These are phyloP conservation scores for Sinosuthora webbiana DNA, from an alignment of 2,113 vertebrate genomes.

Conservation along the genomic window DNA sequence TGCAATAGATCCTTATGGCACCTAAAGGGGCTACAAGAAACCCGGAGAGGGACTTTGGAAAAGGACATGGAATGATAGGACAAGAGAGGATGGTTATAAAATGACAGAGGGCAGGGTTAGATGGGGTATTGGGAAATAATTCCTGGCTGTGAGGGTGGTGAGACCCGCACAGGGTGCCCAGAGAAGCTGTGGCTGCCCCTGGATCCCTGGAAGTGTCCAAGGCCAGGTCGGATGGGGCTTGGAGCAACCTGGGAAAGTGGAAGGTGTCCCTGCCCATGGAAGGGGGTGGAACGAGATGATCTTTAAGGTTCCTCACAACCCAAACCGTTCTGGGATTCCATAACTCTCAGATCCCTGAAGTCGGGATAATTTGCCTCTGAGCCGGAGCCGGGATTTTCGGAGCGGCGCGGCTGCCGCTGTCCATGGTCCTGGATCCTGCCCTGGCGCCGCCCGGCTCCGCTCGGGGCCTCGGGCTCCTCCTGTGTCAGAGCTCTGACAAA, in stretches of 20 bases:
- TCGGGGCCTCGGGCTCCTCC: background rate
- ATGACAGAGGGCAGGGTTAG: background rate
- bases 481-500: accelerated
- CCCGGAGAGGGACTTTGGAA: background rate
- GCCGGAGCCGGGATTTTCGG: background rate
- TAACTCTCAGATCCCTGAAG: too few relatives aligned
- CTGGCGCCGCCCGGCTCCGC: accelerated
- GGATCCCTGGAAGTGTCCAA: background rate
- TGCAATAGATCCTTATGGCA: too few relatives aligned
- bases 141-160: accelerated
- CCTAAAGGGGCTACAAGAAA: background rate
- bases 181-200: background rate
- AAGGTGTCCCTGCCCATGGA: background rate
- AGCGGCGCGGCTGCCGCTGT: background rate
- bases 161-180: background rate
- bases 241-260: accelerated
- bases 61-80: background rate
- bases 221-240: accelerated
- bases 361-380: accelerated
- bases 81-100: background rate
- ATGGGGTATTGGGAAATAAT: background rate
- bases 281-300: accelerated
- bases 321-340: background rate
- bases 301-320: too few relatives aligned
- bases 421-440: conserved; percentile 4